phyloP scores from a whole-genome alignment of 2,113 vertebrate species.

The Xyrauchen texanus region DNA sequence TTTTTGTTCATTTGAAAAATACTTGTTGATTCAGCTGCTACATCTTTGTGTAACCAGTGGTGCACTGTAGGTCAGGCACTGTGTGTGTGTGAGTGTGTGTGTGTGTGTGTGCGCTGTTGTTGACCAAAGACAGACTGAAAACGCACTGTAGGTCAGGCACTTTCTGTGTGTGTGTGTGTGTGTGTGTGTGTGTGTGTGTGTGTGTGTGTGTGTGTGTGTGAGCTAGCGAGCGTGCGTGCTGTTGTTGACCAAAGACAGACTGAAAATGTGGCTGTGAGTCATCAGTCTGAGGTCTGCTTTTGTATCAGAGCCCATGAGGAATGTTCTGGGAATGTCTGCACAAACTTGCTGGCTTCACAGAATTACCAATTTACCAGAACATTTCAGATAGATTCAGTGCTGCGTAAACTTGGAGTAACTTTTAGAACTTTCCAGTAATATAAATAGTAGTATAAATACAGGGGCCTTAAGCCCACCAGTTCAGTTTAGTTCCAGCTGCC shows the following conservation, averaged over 20 bases:
- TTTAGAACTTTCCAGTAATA: too few relatives aligned
- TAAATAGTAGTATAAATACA: too few relatives aligned
- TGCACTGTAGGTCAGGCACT: slow-evolving; percentile 5
- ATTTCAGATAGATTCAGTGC: too few relatives aligned
- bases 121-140: too few relatives aligned
- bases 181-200: background rate
- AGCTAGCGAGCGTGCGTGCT: slow-evolving; percentile 3
- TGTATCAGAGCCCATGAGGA: slow-evolving; percentile 2
- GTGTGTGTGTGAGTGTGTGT: background rate
- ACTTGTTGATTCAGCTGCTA: slow-evolving; percentile 48
- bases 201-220: background rate
- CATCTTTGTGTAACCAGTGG: slow-evolving; percentile 19
- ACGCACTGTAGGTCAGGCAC: background rate
- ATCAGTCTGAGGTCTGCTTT: slow-evolving; percentile 18
- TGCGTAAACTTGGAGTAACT: too few relatives aligned
- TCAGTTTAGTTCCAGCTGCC: too few relatives aligned
- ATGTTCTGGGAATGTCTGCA: slow-evolving; percentile 21
- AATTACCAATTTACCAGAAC: too few relatives aligned
- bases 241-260: slow-evolving; percentile 8
- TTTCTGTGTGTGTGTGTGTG: background rate
- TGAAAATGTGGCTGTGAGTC: slow-evolving; percentile 8
- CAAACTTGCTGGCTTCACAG: background rate
- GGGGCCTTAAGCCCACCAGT: too few relatives aligned
- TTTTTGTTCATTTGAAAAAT: slow-evolving; percentile 36
- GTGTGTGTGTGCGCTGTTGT: background rate